Conservation (phyloP, 64 coral and sea anemone genomes). For the Pachyseris speciosa region DNA sequence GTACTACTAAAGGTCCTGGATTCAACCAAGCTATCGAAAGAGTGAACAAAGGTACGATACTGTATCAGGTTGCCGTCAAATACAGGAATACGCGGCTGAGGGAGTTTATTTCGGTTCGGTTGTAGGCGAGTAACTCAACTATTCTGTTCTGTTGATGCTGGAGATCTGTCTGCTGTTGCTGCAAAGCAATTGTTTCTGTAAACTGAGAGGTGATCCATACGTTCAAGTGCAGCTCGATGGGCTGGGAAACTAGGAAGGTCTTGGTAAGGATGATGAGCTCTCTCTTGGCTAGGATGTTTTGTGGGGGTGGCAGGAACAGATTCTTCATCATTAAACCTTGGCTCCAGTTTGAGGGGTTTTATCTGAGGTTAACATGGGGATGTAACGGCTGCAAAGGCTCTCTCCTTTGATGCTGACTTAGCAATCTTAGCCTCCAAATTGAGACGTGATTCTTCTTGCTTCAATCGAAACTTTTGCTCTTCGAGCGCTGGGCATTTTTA, state of each 20-base stretch:
- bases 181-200: not conserved
- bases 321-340: not conserved
- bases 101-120: slow-evolving; percentile 4
- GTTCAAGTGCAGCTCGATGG: not conserved
- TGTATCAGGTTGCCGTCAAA: not conserved
- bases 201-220: too few relatives aligned
- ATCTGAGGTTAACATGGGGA: too few relatives aligned
- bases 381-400: not conserved
- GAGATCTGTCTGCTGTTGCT: not conserved
- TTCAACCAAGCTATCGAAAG: slow-evolving; percentile 62
- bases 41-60: slow-evolving; percentile 2
- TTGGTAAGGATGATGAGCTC: not conserved
- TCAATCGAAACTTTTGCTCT: slow-evolving; percentile 10
- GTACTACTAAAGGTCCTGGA: not conserved
- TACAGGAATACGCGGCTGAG: not conserved
- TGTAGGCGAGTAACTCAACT: not conserved
- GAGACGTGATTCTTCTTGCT: not conserved
- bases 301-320: not conserved
- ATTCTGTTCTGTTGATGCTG: slow-evolving; percentile 5
- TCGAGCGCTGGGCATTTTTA: not conserved
- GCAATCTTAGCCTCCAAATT: slow-evolving; percentile 25
- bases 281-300: not conserved
- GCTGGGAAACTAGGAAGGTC: not conserved
- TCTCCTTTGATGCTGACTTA: not conserved
- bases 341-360: not conserved